Conservation (phyloP, 2,797 vertebrate genomes). For the Mionectes olivaceus region DNA sequence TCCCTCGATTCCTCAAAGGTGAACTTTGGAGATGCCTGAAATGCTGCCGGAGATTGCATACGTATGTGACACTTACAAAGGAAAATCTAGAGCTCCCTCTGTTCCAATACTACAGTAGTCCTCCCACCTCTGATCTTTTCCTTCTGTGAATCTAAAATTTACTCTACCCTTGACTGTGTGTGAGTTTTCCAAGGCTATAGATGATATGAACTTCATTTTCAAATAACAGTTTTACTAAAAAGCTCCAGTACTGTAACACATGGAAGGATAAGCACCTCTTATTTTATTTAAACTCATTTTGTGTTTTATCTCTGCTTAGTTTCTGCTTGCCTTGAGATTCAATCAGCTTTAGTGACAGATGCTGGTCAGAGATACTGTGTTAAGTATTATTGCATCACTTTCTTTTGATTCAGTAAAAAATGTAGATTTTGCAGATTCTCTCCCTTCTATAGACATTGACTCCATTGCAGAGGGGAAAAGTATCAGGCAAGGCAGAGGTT, state of each 20-base stretch:
- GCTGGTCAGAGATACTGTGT: not conserved
- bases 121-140: not conserved
- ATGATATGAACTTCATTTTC: not conserved
- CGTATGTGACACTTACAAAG: not conserved
- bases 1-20: not conserved
- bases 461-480: not conserved
- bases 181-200: not conserved
- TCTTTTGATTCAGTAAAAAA: not conserved
- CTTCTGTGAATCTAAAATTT: not conserved
- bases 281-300: not conserved
- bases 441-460: not conserved
- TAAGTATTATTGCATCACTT: not conserved
- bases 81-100: not conserved
- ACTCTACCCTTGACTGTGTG: not conserved
- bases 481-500: not conserved
- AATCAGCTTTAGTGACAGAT: not conserved
- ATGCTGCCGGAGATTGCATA: not conserved
- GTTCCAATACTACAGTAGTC: not conserved
- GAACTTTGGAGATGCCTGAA: not conserved
- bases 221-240: not conserved
- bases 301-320: not conserved
- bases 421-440: not conserved
- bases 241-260: not conserved
- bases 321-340: not conserved
- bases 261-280: not conserved